Evolutionary conservation across 1,140 invertebrate genomes (phyloP).

Genomic region (Trichonephila clavipes): DNA sequence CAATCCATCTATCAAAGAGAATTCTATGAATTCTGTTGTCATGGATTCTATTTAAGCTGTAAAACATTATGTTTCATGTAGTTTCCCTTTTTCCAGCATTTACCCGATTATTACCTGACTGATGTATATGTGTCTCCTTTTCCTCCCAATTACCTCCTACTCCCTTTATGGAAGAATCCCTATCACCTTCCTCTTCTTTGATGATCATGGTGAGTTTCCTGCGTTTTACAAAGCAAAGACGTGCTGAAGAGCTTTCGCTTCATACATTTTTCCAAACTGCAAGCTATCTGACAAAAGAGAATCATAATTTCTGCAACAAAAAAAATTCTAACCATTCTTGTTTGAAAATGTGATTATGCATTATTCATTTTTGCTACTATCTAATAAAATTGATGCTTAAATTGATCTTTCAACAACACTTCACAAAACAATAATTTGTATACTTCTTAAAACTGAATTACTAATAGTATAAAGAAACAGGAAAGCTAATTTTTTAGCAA

Average conservation of each 20-base stretch:
- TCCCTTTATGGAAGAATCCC: conserved; percentile 45
- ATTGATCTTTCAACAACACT: neutral
- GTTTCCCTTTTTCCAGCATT: conserved; percentile 65
- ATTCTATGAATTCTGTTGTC: neutral
- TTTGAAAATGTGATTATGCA: neutral
- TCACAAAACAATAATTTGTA: no score
- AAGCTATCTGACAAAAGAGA: neutral
- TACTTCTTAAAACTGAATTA: no score
- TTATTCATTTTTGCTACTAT: neutral
- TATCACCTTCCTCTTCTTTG: conserved; percentile 23
- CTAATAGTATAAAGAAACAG: no score
- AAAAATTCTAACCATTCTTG: neutral
- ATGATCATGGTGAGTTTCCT: conserved; percentile 51
- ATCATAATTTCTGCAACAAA: neutral
- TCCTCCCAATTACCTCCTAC: conserved; percentile 64
- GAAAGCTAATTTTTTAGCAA: no score
- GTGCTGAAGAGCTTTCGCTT: conserved; percentile 26
- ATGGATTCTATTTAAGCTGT: neutral
- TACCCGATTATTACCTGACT: conserved; percentile 3
- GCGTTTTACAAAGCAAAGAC: neutral
- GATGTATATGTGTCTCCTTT: conserved; percentile 53
- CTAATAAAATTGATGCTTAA: neutral
- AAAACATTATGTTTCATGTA: neutral
- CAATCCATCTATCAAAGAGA: no score
- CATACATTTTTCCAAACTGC: neutral